phyloP scores from a whole-genome alignment of 2,888 invertebrate species.

The Troglohyphantes excavatus region DNA sequence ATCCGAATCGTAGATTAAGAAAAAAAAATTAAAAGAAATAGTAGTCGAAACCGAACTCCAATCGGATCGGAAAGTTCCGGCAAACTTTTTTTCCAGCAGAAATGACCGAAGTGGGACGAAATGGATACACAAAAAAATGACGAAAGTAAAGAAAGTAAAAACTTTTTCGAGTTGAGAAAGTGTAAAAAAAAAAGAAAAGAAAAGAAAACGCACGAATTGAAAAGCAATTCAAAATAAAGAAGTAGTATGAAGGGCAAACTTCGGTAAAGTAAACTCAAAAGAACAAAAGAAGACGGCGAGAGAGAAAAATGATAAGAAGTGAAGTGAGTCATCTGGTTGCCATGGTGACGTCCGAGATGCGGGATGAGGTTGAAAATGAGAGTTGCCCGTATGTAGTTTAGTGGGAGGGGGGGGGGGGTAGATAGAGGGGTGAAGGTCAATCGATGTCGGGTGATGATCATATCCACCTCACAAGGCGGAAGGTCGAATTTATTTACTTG shows the following conservation, averaged over 20 bases:
- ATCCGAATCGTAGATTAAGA: too few species aligned
- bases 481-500: slow-evolving; percentile 12
- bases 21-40: slow-evolving; percentile 24
- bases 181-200: neutral
- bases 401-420: too few species aligned
- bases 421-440: slow-evolving; percentile 39
- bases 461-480: slow-evolving; percentile 33
- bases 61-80: too few species aligned
- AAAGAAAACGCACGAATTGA: slow-evolving; percentile 25
- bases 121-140: neutral
- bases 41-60: neutral
- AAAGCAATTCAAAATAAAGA: slow-evolving; percentile 43
- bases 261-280: slow-evolving; percentile 36
- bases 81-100: neutral
- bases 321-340: slow-evolving; percentile 69
- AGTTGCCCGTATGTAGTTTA: slow-evolving; percentile 17
- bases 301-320: slow-evolving; percentile 46
- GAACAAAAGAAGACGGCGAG: slow-evolving; percentile 23
- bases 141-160: slow-evolving; percentile 19
- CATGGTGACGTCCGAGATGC: slow-evolving; percentile 60
- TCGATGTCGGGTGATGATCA: slow-evolving; percentile 39
- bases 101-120: neutral
- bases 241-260: slow-evolving; percentile 48
- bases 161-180: slow-evolving; percentile 6
- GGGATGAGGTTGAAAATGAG: slow-evolving; percentile 49